These are phyloP conservation scores for Fratercula arctica DNA, from an alignment of 2,797 vertebrate genomes.

Conservation along the genomic window DNA sequence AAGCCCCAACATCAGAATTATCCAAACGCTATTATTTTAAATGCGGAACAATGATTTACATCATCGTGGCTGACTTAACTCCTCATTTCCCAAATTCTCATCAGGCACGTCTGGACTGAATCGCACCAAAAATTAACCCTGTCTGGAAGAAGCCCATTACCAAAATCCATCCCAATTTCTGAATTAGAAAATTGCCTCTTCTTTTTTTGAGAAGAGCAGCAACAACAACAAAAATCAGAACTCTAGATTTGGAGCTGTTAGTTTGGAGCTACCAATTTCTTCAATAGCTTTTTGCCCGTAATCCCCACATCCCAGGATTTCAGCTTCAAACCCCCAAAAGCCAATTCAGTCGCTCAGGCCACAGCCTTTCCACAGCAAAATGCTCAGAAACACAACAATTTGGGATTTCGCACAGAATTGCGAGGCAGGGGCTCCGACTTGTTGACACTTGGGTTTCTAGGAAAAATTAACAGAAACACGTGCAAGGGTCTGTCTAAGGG, in stretches of 20 bases:
- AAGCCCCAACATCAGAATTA: constrained; percentile 46
- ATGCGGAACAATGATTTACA: neutral
- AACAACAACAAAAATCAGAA: neutral
- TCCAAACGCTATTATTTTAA: constrained; percentile 45
- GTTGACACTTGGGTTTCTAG: constrained; percentile 63
- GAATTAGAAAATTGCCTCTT: neutral
- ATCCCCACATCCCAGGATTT: neutral
- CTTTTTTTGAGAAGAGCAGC: neutral
- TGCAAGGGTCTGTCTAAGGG: constrained; percentile 44
- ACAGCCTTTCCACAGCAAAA: neutral
- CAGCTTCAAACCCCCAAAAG: neutral
- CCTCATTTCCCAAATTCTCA: constrained; percentile 26
- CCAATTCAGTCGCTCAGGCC: neutral
- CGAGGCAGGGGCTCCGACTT: constrained; percentile 18
- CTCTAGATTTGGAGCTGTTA: neutral
- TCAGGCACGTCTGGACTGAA: neutral
- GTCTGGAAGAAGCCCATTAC: neutral
- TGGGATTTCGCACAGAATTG: neutral
- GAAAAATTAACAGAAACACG: constrained; percentile 67
- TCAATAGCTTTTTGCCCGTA: neutral
- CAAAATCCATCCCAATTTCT: neutral
- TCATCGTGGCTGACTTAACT: constrained; percentile 48
- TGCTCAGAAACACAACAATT: neutral
- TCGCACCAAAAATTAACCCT: neutral
- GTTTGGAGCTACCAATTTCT: neutral